Evolutionary conservation across 2,797 vertebrate species (phyloP).

Genomic region (Acanthornis magna): DNA sequence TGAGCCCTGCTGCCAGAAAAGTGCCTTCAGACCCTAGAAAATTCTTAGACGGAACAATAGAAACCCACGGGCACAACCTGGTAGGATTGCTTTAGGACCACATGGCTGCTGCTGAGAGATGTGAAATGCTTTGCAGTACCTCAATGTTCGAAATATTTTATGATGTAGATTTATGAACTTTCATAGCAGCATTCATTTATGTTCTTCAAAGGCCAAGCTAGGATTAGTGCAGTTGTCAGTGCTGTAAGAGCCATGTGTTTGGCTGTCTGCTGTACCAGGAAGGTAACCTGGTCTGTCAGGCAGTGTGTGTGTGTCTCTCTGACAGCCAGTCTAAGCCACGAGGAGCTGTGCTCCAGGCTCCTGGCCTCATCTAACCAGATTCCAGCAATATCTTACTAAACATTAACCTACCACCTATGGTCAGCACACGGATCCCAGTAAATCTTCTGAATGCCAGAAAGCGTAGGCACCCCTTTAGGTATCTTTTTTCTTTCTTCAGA

Average conservation of each 20-base stretch:
- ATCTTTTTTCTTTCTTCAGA: neutral
- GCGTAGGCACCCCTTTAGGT: neutral
- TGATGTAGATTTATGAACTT: neutral
- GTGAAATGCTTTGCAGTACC: neutral
- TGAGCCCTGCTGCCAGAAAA: neutral
- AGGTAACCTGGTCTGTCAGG: neutral
- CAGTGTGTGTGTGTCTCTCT: neutral
- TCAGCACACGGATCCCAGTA: neutral
- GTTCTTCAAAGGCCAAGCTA: neutral
- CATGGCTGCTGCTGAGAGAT: neutral
- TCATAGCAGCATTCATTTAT: neutral
- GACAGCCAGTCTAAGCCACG: neutral
- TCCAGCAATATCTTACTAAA: neutral
- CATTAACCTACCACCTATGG: neutral
- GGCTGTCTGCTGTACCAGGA: neutral
- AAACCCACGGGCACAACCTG: neutral
- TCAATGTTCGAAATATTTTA: neutral
- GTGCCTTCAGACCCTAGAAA: neutral
- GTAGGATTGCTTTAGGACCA: neutral
- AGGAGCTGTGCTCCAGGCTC: neutral
- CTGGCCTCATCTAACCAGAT: neutral
- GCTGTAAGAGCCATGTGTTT: neutral
- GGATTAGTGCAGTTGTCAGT: neutral
- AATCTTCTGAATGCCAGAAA: neutral
- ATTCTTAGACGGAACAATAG: neutral